Evolutionary conservation across 2,797 vertebrate species (phyloP), one percentile per base, ranked within the genome.

Genomic region (Todus mexicanus): DNA sequence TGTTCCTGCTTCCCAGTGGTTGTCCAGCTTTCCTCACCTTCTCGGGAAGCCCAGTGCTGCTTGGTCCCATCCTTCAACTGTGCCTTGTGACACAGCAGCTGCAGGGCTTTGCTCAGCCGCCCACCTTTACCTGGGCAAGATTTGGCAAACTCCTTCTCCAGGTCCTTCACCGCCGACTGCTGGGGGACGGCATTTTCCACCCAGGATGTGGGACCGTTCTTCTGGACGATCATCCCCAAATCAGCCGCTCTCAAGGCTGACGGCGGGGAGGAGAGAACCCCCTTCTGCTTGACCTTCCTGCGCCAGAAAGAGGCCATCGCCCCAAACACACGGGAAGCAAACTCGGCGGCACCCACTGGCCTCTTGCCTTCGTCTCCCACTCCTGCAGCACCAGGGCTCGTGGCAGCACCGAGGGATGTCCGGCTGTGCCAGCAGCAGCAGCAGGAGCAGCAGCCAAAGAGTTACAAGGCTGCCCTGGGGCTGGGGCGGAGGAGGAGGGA

Each of bases 221-320:
- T 22, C 57, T 21, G 57, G 37, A 25, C 29, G 8, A 37, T 11
- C 14, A 7, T 4, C 71, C 71, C 42, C 45, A 87, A 61, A 74
- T 22, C 17, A 3, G 8, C 11, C 1, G 7, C 60, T 51, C n/a
- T 35, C 1, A 15, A 40, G 35, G 70, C 7, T 1, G 9, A 17
- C 0, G 4, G 50, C 1, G 40, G 20, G 0, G 40, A 16, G 11
- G 20, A 9, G 8, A 33, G 6, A 29, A 5, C 16, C 26, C 42
- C 21, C 11, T 57, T 63, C 42, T 7, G 10, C 20, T 43, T 69
- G 42, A 29, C 10, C 37, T 63, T 74, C 42, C 54, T 29, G 2
- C 10, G 43, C 82, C 69, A 38, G 56, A n/a, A 22, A 9, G 1
- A 13, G 8, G 61, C 22, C 81, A 73, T 74, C 11, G 2, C 35